These are phyloP conservation scores for Lepidothrix coronata DNA, from an alignment of 2,113 vertebrate genomes.

Conservation along the genomic window DNA sequence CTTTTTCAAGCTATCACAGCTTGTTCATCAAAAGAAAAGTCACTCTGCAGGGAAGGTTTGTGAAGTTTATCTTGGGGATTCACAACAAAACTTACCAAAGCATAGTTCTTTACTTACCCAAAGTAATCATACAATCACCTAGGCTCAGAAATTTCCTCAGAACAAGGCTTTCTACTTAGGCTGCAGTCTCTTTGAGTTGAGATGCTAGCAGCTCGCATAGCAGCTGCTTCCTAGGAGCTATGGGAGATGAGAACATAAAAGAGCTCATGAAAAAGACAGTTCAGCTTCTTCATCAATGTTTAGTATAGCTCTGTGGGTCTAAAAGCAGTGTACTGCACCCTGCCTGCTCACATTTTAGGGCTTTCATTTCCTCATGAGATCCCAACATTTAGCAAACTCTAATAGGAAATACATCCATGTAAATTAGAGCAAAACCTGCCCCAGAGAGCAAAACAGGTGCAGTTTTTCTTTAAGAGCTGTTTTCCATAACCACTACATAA, in stretches of 20 bases:
- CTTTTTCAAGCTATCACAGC: not conserved
- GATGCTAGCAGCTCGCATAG: not conserved
- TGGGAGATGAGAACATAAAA: not conserved
- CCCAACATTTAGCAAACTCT: not conserved
- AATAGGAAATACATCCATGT: not conserved
- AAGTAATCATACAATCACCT: not conserved
- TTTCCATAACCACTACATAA: constrained; percentile 43
- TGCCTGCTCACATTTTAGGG: not conserved
- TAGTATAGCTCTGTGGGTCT: not conserved
- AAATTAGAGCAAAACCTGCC: constrained; percentile 9
- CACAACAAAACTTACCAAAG: not conserved
- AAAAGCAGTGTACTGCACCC: not conserved
- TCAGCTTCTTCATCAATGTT: not conserved
- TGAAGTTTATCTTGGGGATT: not conserved
- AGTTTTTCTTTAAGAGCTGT: constrained; percentile 46
- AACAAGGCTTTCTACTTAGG: not conserved
- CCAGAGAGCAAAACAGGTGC: constrained; percentile 25
- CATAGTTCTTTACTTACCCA: not conserved
- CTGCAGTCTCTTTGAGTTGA: not conserved
- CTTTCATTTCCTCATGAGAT: not conserved
- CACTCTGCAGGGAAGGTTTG: not conserved
- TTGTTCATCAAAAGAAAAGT: not conserved
- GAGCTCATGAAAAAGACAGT: not conserved
- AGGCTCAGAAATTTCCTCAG: not conserved
- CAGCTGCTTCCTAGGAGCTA: not conserved